A percentile compares a stretch with the other conserved stretches of the same genome.
These are phyloP conservation scores for Arbacia lixula DNA, from an alignment of 53 echinoderm and acorn worm genomes.

Conservation along the genomic window DNA sequence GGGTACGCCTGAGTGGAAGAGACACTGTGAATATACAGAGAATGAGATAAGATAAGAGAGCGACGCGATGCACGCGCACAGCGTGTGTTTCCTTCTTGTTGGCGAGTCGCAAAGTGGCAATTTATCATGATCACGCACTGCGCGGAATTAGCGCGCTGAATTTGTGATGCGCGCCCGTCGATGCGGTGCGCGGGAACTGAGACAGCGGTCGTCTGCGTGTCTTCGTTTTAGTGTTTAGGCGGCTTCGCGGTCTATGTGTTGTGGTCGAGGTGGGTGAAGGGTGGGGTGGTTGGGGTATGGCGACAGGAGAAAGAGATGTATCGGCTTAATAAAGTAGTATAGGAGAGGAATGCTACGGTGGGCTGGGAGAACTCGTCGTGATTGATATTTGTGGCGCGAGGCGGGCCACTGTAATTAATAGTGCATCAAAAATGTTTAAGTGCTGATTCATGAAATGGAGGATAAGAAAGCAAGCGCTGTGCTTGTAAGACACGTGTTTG, in stretches of 20 bases:
- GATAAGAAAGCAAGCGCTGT: constrained; percentile 5
- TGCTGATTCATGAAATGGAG: neutral
- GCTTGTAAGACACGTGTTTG: too few species aligned
- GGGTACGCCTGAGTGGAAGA: neutral
- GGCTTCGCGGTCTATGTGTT: too few species aligned
- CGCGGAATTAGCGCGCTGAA: neutral
- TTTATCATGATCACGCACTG: constrained; percentile 19
- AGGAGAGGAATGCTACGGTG: too few species aligned
- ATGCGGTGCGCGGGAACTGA: neutral
- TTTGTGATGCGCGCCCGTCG: constrained; percentile 8
- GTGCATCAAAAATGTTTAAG: constrained; percentile 37
- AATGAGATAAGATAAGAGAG: too few species aligned
- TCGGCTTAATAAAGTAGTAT: constrained; percentile 24
- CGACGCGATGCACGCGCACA: too few species aligned
- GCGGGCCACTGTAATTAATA: constrained; percentile 7
- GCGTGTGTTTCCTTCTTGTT: constrained; percentile 15
- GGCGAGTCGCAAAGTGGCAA: constrained; percentile 21
- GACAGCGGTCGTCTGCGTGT: too few species aligned
- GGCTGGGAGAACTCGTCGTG: constrained; percentile 12
- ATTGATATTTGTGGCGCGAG: neutral
- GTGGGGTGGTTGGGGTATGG: too few species aligned
- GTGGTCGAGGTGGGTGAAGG: too few species aligned
- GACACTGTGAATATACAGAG: neutral
- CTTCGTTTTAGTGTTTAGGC: too few species aligned
- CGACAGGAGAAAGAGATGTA: neutral